phyloP scores from a whole-genome alignment of 2,113 vertebrate genomes.

The Tachysurus vachellii region DNA sequence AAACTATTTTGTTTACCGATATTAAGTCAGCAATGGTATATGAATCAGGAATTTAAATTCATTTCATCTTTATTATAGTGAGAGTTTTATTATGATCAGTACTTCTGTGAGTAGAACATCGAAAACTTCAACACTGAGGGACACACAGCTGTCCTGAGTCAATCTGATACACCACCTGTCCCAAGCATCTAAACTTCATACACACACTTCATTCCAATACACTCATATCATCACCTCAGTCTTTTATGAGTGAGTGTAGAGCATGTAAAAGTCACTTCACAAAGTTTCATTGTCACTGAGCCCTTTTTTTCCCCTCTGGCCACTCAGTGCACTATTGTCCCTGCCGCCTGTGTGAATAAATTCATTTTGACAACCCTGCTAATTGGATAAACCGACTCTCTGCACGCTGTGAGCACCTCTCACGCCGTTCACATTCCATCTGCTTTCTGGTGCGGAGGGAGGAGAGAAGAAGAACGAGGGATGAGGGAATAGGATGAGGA shows the following conservation, averaged over 20 bases:
- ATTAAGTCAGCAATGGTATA: background rate
- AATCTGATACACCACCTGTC: slow-evolving; percentile 46
- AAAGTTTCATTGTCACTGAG: slow-evolving; percentile 71
- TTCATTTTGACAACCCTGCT: slow-evolving; percentile 98
- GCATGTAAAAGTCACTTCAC: slow-evolving; percentile 66
- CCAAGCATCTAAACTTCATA: slow-evolving; percentile 32
- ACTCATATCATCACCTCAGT: slow-evolving; percentile 36
- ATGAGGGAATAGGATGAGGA: slow-evolving; percentile 37
- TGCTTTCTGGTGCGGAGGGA: slow-evolving; percentile 72
- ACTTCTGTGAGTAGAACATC: background rate
- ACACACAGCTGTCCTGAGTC: slow-evolving; percentile 40
- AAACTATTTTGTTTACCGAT: background rate
- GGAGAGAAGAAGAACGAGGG: slow-evolving; percentile 50
- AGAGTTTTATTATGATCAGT: background rate
- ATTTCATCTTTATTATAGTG: background rate
- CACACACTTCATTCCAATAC: slow-evolving; percentile 29
- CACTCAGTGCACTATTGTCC: slow-evolving; percentile 70
- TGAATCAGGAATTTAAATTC: no score
- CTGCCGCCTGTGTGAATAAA: slow-evolving; percentile 81
- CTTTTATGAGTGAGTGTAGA: background rate
- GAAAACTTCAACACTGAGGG: background rate
- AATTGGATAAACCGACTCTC: slow-evolving; percentile 93
- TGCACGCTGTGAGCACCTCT: slow-evolving; percentile 79
- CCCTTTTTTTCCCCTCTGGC: slow-evolving; percentile 52
- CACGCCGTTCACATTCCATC: slow-evolving; percentile 85